Evolutionary conservation across 2,888 invertebrate species (phyloP).

Genomic region (Aproaerema taeniolella): DNA sequence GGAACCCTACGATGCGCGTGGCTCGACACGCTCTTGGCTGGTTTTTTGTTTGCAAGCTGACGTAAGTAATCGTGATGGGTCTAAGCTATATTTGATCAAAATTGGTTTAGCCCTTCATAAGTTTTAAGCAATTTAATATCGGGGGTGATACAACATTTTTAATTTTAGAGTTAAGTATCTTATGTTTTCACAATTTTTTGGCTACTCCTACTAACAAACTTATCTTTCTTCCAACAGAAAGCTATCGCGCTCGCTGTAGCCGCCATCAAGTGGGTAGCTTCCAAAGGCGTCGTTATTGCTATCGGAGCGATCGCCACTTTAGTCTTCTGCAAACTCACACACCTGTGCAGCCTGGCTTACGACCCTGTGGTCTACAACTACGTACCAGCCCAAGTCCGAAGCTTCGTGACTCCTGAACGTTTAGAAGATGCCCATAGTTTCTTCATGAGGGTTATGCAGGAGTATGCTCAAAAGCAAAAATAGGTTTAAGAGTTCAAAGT

Average conservation of each 20-base stretch:
- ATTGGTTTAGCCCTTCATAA: too few relatives aligned
- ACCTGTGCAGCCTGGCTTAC: conserved; percentile 24
- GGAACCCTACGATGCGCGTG: too few relatives aligned
- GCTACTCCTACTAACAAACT: too few relatives aligned
- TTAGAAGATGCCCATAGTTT: conserved; percentile 67
- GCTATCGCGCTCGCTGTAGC: conserved; percentile 28
- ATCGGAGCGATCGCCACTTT: conserved; percentile 30
- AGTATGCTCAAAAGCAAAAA: conserved; percentile 41
- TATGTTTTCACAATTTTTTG: conserved; percentile 7
- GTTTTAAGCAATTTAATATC: too few relatives aligned
- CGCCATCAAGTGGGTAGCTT: conserved; percentile 34
- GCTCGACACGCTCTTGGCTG: too few relatives aligned
- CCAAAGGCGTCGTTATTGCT: conserved; percentile 29
- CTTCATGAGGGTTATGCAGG: conserved; percentile 69
- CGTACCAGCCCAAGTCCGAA: conserved; percentile 39
- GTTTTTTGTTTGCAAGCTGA: too few relatives aligned
- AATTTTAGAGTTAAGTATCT: too few relatives aligned
- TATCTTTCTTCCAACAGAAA: conserved; percentile 22
- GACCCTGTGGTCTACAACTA: conserved; percentile 1
- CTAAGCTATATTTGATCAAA: too few relatives aligned
- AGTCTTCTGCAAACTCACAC: conserved; percentile 37
- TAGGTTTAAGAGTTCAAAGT: conserved; percentile 5
- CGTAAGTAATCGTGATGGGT: too few relatives aligned
- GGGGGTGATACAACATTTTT: too few relatives aligned
- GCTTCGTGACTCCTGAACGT: conserved; percentile 68